Conservation (phyloP, 1,140 invertebrate genomes). For the Pteromalus puparum region DNA sequence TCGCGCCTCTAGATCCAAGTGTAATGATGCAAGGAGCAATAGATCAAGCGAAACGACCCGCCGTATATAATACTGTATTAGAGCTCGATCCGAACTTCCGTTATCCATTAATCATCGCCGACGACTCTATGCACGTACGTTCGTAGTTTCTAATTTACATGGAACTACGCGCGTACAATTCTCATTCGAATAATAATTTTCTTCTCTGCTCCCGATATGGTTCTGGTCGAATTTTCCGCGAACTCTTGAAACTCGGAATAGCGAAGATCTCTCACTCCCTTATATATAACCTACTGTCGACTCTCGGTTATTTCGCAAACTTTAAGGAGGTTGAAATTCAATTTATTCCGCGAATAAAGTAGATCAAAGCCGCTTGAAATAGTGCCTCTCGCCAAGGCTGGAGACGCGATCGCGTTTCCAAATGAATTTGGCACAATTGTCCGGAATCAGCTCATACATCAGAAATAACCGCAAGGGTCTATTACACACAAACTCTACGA, state of each 20-base stretch:
- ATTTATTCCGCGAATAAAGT: neutral
- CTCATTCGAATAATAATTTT: too few species aligned
- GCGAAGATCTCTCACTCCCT: too few species aligned
- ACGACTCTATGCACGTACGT: neutral
- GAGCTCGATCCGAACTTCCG: neutral
- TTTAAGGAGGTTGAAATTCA: neutral
- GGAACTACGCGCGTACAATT: neutral
- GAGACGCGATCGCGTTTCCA: neutral
- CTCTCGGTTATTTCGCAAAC: neutral
- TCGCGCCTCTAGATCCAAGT: neutral
- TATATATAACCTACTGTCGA: too few species aligned
- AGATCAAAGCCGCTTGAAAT: neutral
- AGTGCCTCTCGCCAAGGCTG: neutral
- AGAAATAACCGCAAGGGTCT: neutral
- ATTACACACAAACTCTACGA: too few species aligned
- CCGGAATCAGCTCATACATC: neutral
- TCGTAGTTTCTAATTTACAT: neutral
- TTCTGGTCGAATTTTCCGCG: too few species aligned
- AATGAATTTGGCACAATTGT: neutral
- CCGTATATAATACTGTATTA: too few species aligned
- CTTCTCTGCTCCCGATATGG: too few species aligned
- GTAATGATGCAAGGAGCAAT: neutral
- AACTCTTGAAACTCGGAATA: too few species aligned
- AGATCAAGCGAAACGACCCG: neutral
- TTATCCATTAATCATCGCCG: neutral